Conservation (phyloP, 2,888 invertebrate species). For the Apodemia zela region DNA sequence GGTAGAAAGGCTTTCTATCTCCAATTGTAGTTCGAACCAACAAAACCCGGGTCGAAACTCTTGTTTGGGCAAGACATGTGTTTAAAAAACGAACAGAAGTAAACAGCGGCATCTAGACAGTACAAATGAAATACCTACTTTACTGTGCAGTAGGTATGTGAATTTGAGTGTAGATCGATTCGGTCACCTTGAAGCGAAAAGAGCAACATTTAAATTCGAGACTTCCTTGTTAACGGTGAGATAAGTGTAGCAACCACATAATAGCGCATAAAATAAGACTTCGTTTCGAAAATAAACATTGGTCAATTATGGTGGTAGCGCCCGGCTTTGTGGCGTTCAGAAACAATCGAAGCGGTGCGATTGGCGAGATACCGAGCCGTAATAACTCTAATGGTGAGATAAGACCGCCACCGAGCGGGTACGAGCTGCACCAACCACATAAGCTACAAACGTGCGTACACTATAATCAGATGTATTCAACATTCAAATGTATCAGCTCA, state of each 20-base stretch:
- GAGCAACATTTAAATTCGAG: slow-evolving; percentile 39
- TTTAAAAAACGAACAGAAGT: no score
- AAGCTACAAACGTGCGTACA: slow-evolving; percentile 47
- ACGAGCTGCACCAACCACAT: slow-evolving; percentile 48
- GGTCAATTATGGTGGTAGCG: slow-evolving; percentile 75
- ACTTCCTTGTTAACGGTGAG: slow-evolving; percentile 44
- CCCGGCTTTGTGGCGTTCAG: slow-evolving; percentile 67
- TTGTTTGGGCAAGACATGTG: no score
- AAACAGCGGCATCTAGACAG: neutral
- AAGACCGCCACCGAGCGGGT: slow-evolving; percentile 67
- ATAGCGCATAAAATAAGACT: slow-evolving; percentile 67
- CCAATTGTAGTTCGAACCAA: no score
- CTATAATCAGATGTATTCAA: slow-evolving; percentile 47
- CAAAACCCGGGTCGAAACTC: no score
- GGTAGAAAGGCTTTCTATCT: no score
- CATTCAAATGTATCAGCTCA: slow-evolving; percentile 36
- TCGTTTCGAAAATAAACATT: slow-evolving; percentile 73
- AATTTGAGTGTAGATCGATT: neutral
- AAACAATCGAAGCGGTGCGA: slow-evolving; percentile 79
- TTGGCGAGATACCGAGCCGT: slow-evolving; percentile 72
- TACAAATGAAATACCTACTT: neutral
- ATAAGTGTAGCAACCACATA: slow-evolving; percentile 52
- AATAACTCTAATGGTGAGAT: slow-evolving; percentile 80
- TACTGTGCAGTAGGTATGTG: neutral
- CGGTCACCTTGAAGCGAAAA: slow-evolving; percentile 15